Conservation (phyloP, 2,113 vertebrate species). For the Siniperca chuatsi region DNA sequence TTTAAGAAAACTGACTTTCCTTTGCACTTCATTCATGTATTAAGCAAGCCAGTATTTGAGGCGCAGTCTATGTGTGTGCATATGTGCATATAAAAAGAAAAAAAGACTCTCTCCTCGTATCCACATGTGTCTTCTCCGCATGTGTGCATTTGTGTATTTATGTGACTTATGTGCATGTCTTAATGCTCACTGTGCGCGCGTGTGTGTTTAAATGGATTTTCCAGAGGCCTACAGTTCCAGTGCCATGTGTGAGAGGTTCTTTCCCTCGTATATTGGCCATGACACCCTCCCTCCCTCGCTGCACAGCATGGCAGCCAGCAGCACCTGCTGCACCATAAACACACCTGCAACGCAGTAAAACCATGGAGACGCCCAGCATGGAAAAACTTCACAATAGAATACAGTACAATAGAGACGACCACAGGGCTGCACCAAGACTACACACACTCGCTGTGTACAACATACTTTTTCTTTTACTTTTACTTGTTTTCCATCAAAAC, state of each 20-base stretch:
- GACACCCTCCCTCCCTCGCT: constrained; percentile 47
- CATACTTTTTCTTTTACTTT: neutral
- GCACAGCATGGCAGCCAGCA: constrained; percentile 55
- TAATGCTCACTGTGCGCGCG: constrained; percentile 47
- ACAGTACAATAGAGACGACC: constrained; percentile 13
- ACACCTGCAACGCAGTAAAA: constrained; percentile 73
- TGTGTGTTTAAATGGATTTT: constrained; percentile 74
- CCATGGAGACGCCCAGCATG: constrained; percentile 52
- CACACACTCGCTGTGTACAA: neutral
- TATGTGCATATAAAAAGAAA: neutral
- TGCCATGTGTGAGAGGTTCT: constrained; percentile 75
- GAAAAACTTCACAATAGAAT: constrained; percentile 33
- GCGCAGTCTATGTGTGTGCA: neutral
- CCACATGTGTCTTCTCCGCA: constrained; percentile 40
- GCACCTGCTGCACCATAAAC: constrained; percentile 76
- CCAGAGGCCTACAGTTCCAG: constrained; percentile 64
- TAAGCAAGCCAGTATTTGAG: constrained; percentile 1
- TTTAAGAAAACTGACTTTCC: neutral
- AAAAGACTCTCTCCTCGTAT: neutral
- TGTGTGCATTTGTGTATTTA: constrained; percentile 52
- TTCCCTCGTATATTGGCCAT: constrained; percentile 71
- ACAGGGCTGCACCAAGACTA: constrained; percentile 6
- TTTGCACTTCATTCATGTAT: neutral
- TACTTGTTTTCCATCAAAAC: neutral
- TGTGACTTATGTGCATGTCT: constrained; percentile 53